These are phyloP conservation scores for Cosmia trapezina DNA, from an alignment of 2,888 invertebrate genomes.

Conservation along the genomic window DNA sequence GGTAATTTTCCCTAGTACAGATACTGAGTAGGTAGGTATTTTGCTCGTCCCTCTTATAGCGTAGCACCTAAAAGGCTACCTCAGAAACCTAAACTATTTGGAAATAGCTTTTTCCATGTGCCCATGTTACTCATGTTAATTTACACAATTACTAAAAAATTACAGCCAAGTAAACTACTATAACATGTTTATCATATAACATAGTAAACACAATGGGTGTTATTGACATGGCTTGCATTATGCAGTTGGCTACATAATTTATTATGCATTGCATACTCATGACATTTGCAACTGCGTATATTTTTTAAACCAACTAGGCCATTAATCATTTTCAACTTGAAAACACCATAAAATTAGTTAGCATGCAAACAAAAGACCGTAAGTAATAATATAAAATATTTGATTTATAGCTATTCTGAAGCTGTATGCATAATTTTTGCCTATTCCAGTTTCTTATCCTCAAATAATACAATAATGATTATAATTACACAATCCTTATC, in stretches of 20 bases:
- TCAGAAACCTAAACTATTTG: neutral
- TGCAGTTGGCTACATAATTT: slow-evolving; percentile 19
- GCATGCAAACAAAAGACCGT: neutral
- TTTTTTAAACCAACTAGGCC: slow-evolving; percentile 1
- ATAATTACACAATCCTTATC: slow-evolving; percentile 16
- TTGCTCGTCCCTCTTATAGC: too few relatives aligned
- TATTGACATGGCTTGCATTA: slow-evolving; percentile 23
- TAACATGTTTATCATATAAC: slow-evolving; percentile 22
- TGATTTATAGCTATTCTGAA: neutral
- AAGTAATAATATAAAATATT: neutral
- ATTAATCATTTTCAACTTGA: neutral
- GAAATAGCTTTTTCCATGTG: neutral
- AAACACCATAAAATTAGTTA: neutral
- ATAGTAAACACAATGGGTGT: slow-evolving; percentile 25
- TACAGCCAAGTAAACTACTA: neutral
- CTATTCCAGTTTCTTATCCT: neutral
- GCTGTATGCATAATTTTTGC: neutral
- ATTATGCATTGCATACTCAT: slow-evolving; percentile 11
- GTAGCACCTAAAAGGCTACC: neutral
- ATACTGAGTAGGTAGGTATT: neutral
- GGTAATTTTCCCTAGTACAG: too few relatives aligned
- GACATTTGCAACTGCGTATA: slow-evolving; percentile 21
- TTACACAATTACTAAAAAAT: slow-evolving; percentile 5
- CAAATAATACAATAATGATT: neutral
- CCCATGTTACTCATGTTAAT: neutral